Conservation (phyloP, 2,888 invertebrate species). For the Xanthorhoe spadicearia region DNA sequence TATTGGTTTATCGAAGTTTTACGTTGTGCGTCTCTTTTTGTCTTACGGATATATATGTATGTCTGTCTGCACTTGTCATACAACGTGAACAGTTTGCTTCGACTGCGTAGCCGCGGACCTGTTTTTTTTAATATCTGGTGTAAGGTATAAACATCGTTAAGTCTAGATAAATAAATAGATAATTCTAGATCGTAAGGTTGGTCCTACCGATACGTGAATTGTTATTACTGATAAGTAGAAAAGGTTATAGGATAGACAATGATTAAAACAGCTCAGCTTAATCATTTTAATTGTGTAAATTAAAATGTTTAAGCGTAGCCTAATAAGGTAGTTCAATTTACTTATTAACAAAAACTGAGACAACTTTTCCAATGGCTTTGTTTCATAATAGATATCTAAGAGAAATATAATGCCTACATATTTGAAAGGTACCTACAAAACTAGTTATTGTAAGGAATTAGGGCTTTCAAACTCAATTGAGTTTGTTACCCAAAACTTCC, state of each 20-base stretch:
- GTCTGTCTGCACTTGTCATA: too few relatives aligned
- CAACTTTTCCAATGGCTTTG: background rate
- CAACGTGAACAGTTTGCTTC: too few relatives aligned
- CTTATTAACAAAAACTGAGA: background rate
- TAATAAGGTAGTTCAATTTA: background rate
- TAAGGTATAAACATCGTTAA: background rate
- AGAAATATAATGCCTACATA: too few relatives aligned
- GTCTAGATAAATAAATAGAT: conserved; percentile 3
- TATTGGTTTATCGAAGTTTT: too few relatives aligned
- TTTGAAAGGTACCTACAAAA: background rate
- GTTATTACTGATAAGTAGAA: conserved; percentile 30
- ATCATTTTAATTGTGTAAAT: background rate
- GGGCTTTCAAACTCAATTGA: background rate
- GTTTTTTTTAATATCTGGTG: conserved; percentile 6
- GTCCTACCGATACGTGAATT: conserved; percentile 28
- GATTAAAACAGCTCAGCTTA: background rate
- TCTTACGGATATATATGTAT: too few relatives aligned
- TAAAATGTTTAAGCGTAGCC: background rate
- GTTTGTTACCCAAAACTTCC: background rate
- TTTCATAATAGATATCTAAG: background rate
- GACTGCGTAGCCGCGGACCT: background rate
- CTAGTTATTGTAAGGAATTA: background rate
- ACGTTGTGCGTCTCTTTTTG: too few relatives aligned
- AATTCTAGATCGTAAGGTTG: conserved; percentile 11
- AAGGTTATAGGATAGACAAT: background rate